A percentile compares a stretch with the other conserved stretches of the same genome.
These are phyloP conservation scores for Catharus ustulatus DNA, from an alignment of 2,797 vertebrate species.

Conservation along the genomic window DNA sequence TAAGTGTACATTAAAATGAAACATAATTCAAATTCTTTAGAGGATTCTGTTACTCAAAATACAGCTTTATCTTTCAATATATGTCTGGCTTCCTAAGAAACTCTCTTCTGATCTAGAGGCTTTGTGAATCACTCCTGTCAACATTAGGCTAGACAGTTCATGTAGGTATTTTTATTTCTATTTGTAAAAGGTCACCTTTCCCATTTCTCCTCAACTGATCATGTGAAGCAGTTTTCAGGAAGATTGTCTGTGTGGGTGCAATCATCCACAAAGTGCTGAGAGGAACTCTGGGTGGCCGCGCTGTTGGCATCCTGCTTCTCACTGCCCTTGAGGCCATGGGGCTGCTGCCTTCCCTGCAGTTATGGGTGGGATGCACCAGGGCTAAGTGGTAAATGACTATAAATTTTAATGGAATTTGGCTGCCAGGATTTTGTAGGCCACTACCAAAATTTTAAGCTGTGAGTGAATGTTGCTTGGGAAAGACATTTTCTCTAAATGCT, in stretches of 20 bases:
- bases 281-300: not conserved
- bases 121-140: not conserved
- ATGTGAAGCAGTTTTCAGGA: not conserved
- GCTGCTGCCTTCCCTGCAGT: not conserved
- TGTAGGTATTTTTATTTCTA: not conserved
- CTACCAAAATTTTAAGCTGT: not conserved
- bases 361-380: not conserved
- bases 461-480: not conserved
- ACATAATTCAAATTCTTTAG: not conserved
- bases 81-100: not conserved
- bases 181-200: not conserved
- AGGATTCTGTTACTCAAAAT: not conserved
- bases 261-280: not conserved
- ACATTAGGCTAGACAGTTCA: not conserved
- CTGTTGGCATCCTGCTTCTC: accelerated
- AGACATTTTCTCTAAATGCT: not conserved
- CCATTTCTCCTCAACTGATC: not conserved
- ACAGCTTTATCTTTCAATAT: not conserved
- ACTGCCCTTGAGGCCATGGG: not conserved
- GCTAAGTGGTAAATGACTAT: not conserved
- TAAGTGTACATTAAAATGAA: not conserved
- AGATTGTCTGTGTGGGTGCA: not conserved
- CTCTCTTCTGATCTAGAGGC: not conserved
- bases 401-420: not conserved
- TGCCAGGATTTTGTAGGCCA: not conserved